Evolutionary conservation across 2,113 vertebrate species (phyloP).

Genomic region (Haplochromis vanheusdeni): DNA sequence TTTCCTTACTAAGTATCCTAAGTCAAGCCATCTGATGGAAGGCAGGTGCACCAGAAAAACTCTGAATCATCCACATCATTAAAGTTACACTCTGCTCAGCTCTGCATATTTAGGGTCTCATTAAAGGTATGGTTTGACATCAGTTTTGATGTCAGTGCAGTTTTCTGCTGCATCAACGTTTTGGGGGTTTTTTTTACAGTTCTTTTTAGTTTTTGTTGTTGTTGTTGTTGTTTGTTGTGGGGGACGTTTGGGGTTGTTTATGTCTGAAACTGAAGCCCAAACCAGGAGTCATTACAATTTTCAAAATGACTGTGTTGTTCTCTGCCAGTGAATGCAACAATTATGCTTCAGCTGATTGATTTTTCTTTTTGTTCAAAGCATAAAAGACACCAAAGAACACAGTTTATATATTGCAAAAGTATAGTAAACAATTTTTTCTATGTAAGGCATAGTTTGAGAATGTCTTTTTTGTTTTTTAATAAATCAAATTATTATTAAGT

Average conservation of each 20-base stretch:
- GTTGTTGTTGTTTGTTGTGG: background rate
- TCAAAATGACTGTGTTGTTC: background rate
- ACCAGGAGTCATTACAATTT: background rate
- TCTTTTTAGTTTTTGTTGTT: background rate
- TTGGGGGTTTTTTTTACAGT: background rate
- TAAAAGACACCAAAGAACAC: background rate
- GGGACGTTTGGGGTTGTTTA: background rate
- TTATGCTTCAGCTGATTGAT: background rate
- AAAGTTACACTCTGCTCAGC: constrained; percentile 20
- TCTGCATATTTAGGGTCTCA: constrained; percentile 48
- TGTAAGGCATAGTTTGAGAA: background rate
- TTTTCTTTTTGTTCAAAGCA: background rate
- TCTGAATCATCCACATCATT: constrained; percentile 25
- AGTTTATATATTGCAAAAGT: background rate
- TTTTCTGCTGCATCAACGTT: constrained; percentile 8
- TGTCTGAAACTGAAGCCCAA: background rate
- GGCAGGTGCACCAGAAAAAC: background rate
- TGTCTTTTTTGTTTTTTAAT: background rate
- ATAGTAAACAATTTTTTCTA: background rate
- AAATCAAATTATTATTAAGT: background rate
- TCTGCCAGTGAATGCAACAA: background rate
- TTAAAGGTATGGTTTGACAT: constrained; percentile 37
- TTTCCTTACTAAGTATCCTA: background rate
- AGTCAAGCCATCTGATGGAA: constrained; percentile 16
- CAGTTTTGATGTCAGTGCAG: background rate